These are phyloP conservation scores for Craniophora ligustri DNA, from an alignment of 2,888 invertebrate genomes.

Conservation along the genomic window DNA sequence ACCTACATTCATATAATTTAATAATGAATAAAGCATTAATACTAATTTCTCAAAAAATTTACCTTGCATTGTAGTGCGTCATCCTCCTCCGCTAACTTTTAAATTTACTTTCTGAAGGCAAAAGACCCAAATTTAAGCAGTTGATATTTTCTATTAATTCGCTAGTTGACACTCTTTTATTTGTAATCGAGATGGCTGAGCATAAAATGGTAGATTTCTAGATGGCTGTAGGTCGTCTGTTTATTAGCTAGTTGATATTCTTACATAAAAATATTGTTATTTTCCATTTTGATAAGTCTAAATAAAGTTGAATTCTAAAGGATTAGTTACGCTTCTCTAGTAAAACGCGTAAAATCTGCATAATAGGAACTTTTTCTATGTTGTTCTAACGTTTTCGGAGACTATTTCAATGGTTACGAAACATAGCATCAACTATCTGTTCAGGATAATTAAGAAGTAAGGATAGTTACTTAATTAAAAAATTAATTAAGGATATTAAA, in stretches of 20 bases:
- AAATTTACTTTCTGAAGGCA: constrained; percentile 11
- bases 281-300: background rate
- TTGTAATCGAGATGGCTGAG: constrained; percentile 71
- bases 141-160: constrained; percentile 15
- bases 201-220: constrained; percentile 67
- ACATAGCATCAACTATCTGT: no score
- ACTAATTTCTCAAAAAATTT: constrained; percentile 24
- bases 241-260: background rate
- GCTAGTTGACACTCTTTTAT: constrained; percentile 55
- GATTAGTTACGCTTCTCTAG: background rate
- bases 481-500: no score
- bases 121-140: constrained; percentile 1
- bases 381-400: background rate
- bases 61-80: constrained; percentile 31
- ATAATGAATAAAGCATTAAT: constrained; percentile 28
- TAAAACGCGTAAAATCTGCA: no score
- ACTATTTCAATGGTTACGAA: no score
- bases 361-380: no score
- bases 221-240: constrained; percentile 63
- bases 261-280: constrained; percentile 18
- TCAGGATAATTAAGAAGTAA: no score
- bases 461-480: no score
- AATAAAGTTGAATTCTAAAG: background rate
- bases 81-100: constrained; percentile 11
- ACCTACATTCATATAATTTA: constrained; percentile 7